Conservation (phyloP, 1,140 invertebrate genomes). For the Ceratina calcarata region DNA sequence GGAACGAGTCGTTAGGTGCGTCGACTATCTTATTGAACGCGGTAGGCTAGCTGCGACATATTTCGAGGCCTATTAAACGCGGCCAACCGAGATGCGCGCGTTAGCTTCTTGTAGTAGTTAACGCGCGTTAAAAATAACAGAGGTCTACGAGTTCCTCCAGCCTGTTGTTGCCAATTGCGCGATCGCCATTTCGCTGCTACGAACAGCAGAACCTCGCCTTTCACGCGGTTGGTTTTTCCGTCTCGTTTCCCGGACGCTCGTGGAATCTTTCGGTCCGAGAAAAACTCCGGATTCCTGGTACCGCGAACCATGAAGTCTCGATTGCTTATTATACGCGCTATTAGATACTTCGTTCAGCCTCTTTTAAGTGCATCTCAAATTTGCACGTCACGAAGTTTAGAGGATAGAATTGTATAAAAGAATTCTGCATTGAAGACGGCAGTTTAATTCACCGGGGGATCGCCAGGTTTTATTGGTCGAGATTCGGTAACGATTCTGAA, state of each 20-base stretch:
- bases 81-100: background rate
- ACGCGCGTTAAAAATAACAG: constrained; percentile 36
- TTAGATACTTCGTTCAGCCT: no score
- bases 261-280: background rate
- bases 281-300: background rate
- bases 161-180: constrained; percentile 18
- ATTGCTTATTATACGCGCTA: no score
- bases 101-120: constrained; percentile 19
- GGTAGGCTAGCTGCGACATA: background rate
- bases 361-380: no score
- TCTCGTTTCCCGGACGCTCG: constrained; percentile 5
- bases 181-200: constrained; percentile 5
- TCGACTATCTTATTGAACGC: background rate
- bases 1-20: no score
- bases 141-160: constrained; percentile 16
- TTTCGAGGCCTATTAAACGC: constrained; percentile 23
- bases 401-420: no score
- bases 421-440: no score
- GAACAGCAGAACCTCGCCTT: background rate
- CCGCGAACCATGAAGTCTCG: no score
- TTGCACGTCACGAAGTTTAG: background rate
- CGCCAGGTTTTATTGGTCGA: no score
- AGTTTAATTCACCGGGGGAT: no score
- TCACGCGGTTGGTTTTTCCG: constrained; percentile 21
- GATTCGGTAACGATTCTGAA: background rate